Evolutionary conservation across 2,113 vertebrate genomes (phyloP), one percentile per base, ranked within the genome.

Genomic region (Pelusios castaneus): DNA sequence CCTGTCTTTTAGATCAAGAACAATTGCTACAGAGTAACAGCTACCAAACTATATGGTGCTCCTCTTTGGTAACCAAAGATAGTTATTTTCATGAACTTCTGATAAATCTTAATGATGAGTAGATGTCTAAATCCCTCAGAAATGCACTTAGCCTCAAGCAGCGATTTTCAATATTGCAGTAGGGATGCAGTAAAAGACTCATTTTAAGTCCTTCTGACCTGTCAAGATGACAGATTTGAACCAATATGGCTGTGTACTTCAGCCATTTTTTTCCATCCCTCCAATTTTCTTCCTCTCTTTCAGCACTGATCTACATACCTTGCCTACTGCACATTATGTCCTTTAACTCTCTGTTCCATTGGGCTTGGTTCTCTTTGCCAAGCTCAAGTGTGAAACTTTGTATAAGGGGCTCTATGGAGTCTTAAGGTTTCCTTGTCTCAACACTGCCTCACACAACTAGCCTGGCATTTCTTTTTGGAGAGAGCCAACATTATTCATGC

Each of bases 101-200:
- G 81, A 86, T 80, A 94, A 94, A 92, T 54, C 52, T 82, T 90
- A 34, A 22, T 85, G 76, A 85, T 95, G 92, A 79, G 91, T 96
- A 60, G 67, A 92, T 94, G 89, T 91, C 92, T 93, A 85, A 87
- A 34, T 52, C 92, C 83, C 52, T 81, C 77, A 91, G 81, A 43
- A 56, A 7, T 91, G 76, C 29, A 87, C 80, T 88, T 91, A 95
- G 92, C 91, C 85, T 90, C 86, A 54, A 94, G 96, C 91, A 89
- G 63, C 16, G 78, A 85, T 60, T 76, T 93, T 94, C 81, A 91
- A 89, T 31, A 81, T 29, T 45, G 78, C 52, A 76, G 38, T 60
- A 77, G 21, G 58, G 60, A 91, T 84, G 93, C 34, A 79, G 22
- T 54, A 81, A 84, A 79, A 91, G 41, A 75, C 41, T 85, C 82